These are phyloP conservation scores for Entomyzon cyanotis DNA, from an alignment of 2,113 vertebrate species.

Conservation along the genomic window DNA sequence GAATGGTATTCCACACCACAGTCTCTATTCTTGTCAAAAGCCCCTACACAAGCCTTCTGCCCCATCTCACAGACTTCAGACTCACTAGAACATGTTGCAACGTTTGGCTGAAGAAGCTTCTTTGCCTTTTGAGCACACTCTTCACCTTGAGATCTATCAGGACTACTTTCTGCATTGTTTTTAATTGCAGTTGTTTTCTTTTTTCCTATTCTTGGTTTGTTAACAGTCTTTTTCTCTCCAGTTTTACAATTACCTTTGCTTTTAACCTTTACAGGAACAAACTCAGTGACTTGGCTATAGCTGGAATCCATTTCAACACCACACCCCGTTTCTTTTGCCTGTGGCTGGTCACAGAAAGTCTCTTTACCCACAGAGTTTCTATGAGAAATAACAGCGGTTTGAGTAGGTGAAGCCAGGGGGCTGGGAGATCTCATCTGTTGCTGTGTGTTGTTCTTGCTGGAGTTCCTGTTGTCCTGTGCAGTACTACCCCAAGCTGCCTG, in stretches of 20 bases:
- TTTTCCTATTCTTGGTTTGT: neutral
- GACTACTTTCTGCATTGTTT: neutral
- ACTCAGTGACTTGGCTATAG: neutral
- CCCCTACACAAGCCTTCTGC: neutral
- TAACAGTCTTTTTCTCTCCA: neutral
- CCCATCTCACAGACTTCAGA: neutral
- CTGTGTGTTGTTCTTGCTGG: neutral
- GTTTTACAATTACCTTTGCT: slow-evolving; percentile 11
- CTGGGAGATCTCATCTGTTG: neutral
- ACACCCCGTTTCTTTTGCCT: neutral
- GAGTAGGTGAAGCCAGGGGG: neutral
- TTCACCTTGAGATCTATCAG: neutral
- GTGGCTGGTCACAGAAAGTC: neutral
- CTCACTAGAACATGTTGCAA: neutral
- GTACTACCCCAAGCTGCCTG: neutral
- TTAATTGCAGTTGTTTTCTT: neutral
- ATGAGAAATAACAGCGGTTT: neutral
- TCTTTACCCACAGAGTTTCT: neutral
- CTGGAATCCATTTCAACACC: neutral
- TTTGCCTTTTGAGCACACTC: neutral
- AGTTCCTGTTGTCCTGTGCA: neutral
- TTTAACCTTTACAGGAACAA: slow-evolving; percentile 35
- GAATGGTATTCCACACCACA: neutral
- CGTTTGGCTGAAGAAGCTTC: neutral
- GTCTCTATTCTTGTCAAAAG: neutral